These are phyloP conservation scores for Pitta sordida DNA, from an alignment of 2,113 vertebrate genomes.

Conservation along the genomic window DNA sequence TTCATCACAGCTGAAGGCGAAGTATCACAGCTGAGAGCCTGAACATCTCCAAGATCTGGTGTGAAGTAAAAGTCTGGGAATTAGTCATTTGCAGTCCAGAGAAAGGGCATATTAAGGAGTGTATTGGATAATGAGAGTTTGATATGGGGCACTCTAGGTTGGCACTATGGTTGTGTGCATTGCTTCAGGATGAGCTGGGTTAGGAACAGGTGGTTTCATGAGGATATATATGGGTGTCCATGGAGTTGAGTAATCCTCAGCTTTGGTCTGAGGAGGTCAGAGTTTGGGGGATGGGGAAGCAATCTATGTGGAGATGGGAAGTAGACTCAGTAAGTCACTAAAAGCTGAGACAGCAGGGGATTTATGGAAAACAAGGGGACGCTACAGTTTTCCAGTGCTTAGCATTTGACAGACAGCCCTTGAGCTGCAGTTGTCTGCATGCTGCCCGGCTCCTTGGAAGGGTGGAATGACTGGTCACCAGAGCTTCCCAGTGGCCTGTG, in stretches of 20 bases:
- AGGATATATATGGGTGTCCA: neutral
- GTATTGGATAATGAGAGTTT: fast-evolving
- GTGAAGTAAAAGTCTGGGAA: neutral
- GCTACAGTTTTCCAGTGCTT: neutral
- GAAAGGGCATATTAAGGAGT: neutral
- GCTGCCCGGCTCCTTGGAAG: neutral
- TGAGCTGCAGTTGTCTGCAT: neutral
- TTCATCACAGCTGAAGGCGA: fast-evolving
- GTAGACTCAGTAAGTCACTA: neutral
- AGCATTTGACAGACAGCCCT: neutral
- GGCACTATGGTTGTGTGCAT: neutral
- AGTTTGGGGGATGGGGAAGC: neutral
- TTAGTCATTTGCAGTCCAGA: neutral
- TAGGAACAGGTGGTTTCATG: neutral
- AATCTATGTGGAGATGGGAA: neutral
- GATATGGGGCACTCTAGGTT: neutral
- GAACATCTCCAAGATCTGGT: neutral
- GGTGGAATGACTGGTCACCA: neutral
- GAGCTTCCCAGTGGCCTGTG: neutral
- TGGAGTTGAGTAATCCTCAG: neutral
- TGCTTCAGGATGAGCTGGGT: neutral
- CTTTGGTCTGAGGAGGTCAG: neutral
- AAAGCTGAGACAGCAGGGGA: neutral
- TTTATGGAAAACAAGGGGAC: neutral
- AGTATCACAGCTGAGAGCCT: neutral